Conservation (phyloP, 1,140 invertebrate genomes). For the Cephus cinctus region DNA sequence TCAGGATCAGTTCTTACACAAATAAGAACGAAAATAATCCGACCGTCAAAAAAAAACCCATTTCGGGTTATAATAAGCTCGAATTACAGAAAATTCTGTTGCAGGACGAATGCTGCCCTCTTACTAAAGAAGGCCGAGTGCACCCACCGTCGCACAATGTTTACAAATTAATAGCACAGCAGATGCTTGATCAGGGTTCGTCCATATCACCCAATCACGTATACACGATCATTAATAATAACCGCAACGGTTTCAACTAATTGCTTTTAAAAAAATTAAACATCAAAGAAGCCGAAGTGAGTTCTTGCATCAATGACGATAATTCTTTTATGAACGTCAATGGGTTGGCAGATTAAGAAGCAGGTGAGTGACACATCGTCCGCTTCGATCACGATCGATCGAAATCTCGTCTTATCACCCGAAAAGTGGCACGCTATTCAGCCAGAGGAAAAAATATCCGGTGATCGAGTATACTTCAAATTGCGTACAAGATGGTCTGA, state of each 20-base stretch:
- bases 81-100: no score
- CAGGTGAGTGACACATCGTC: slow-evolving; percentile 16
- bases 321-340: slow-evolving; percentile 8
- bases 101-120: no score
- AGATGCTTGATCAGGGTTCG: no score
- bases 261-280: slow-evolving; percentile 2
- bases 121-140: no score
- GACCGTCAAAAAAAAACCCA: no score
- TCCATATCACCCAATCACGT: not conserved
- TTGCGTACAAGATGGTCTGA: slow-evolving; percentile 9
- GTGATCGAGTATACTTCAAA: slow-evolving; percentile 8
- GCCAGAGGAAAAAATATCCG: slow-evolving; percentile 8
- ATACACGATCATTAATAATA: slow-evolving; percentile 3
- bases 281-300: not conserved
- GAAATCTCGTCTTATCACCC: slow-evolving; percentile 8
- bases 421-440: slow-evolving; percentile 10
- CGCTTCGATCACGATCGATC: not conserved
- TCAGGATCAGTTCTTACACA: no score
- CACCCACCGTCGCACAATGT: no score
- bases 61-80: no score
- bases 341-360: slow-evolving; percentile 14
- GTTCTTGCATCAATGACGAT: not conserved
- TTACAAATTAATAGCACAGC: no score
- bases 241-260: slow-evolving; percentile 6
- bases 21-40: no score